phyloP scores from a whole-genome alignment of 2,888 invertebrate species.

The Thymelicus lineola region DNA sequence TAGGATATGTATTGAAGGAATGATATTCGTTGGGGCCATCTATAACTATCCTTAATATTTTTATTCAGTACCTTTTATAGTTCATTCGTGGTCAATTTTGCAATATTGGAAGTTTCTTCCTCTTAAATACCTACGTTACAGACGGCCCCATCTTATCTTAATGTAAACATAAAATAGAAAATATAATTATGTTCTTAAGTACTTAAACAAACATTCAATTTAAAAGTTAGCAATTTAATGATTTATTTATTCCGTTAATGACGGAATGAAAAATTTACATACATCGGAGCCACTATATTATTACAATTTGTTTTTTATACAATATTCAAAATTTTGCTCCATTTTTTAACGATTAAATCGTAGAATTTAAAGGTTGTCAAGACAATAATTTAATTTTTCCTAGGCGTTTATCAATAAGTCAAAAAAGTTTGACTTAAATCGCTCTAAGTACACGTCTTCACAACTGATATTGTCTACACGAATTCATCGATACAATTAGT shows the following conservation, averaged over 20 bases:
- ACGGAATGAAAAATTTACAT: background rate
- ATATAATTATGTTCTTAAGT: background rate
- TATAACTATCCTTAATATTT: background rate
- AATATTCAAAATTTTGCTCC: constrained; percentile 33
- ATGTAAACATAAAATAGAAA: constrained; percentile 21
- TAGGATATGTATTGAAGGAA: constrained; percentile 50
- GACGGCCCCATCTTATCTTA: constrained; percentile 21
- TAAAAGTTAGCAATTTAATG: background rate
- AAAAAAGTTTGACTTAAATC: constrained; percentile 31
- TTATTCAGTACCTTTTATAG: no score
- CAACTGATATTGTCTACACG: constrained; percentile 36
- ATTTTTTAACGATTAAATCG: constrained; percentile 34
- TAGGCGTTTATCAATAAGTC: constrained; percentile 29
- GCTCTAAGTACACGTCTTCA: constrained; percentile 19
- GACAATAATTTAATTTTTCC: constrained; percentile 13
- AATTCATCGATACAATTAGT: constrained; percentile 33
- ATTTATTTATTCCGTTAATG: background rate
- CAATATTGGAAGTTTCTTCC: background rate
- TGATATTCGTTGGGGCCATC: constrained; percentile 39
- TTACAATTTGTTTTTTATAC: constrained; percentile 10
- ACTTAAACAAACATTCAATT: background rate
- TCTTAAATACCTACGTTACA: background rate
- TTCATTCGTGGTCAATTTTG: background rate
- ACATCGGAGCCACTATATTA: constrained; percentile 9
- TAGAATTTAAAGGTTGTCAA: constrained; percentile 22